Conservation (phyloP, 35 echinoderm and acorn worm genomes). For the Chiridota heheva region DNA sequence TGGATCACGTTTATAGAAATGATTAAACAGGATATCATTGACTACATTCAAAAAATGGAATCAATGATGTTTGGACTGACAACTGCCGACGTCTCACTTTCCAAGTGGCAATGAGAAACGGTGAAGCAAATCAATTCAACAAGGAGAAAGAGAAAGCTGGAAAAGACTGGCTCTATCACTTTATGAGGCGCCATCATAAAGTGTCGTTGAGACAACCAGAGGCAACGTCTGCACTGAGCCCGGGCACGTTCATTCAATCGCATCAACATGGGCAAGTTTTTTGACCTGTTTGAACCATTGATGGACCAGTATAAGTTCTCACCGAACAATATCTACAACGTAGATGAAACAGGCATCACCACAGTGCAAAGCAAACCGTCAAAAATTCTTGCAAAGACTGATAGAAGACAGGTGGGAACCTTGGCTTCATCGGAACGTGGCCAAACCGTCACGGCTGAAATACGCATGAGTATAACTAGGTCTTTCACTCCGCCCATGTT, state of each 20-base stretch:
- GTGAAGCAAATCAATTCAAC: background rate
- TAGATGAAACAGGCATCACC: constrained; percentile 44
- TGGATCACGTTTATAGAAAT: background rate
- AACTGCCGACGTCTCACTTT: background rate
- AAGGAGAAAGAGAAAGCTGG: background rate
- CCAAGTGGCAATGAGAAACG: background rate
- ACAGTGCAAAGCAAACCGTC: constrained; percentile 36
- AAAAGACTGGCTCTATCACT: constrained; percentile 5
- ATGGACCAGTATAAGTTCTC: background rate
- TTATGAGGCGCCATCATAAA: background rate
- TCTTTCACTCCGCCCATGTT: constrained; percentile 21
- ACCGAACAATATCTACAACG: constrained; percentile 18
- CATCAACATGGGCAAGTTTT: constrained; percentile 3
- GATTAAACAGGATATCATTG: constrained; percentile 6
- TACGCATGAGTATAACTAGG: constrained; percentile 28
- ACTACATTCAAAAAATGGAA: constrained; percentile 26
- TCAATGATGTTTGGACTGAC: constrained; percentile 23
- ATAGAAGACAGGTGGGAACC: background rate
- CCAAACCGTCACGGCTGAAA: constrained; percentile 22
- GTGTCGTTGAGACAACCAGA: constrained; percentile 12
- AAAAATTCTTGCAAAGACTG: constrained; percentile 21
- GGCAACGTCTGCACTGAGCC: constrained; percentile 34
- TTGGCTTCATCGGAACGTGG: background rate
- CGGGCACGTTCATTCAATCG: background rate
- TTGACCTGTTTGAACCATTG: constrained; percentile 25